These are phyloP conservation scores for Scomber scombrus DNA, from an alignment of 2,113 vertebrate species.

Conservation along the genomic window DNA sequence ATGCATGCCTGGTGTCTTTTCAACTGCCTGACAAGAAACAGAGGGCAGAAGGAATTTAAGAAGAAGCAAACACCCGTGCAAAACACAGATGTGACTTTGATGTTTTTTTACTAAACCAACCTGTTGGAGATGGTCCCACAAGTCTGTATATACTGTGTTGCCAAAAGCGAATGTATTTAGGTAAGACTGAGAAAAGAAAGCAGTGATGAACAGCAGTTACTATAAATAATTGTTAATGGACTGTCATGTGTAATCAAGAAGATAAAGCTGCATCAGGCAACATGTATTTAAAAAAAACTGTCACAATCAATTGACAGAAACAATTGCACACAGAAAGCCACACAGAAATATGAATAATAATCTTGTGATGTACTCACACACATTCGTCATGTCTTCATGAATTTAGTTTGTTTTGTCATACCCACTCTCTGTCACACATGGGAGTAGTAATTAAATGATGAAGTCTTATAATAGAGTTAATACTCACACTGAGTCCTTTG, in stretches of 20 bases:
- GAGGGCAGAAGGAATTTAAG: neutral
- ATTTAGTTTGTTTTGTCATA: neutral
- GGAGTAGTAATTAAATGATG: neutral
- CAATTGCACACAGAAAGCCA: neutral
- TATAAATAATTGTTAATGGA: neutral
- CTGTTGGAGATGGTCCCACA: slow-evolving; percentile 91
- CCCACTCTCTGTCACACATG: neutral
- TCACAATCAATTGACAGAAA: neutral
- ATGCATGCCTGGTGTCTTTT: accelerated
- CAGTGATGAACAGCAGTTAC: neutral
- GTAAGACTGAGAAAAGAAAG: slow-evolving; percentile 76
- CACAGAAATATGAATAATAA: neutral
- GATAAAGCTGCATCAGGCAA: neutral
- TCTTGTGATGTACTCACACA: neutral
- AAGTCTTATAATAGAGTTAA: neutral
- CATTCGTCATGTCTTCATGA: neutral
- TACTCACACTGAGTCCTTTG: slow-evolving; percentile 89
- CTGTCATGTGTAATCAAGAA: neutral
- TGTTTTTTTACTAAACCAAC: slow-evolving; percentile 69
- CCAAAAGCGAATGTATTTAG: slow-evolving; percentile 85
- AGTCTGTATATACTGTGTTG: slow-evolving; percentile 88
- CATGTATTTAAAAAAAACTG: too few relatives aligned
- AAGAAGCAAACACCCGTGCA: neutral
- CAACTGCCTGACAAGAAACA: slow-evolving; percentile 75
- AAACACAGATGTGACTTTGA: neutral